Conservation (phyloP, 2,113 vertebrate species). For the Tragelaphus scriptus region DNA sequence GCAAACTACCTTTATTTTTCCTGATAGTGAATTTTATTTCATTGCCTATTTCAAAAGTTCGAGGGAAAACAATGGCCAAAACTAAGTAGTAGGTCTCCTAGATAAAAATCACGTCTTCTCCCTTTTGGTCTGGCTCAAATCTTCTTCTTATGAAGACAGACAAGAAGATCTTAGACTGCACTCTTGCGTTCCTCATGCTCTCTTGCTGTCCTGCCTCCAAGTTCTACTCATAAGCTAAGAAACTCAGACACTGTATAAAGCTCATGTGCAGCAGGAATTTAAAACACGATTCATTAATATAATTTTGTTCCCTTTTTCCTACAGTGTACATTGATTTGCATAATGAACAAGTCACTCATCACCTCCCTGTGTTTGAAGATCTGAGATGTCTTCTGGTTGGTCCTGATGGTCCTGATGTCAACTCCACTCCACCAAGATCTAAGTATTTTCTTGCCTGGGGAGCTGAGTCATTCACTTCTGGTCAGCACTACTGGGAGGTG, state of each 20-base stretch:
- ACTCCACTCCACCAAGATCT: neutral
- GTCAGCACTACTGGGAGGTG: neutral
- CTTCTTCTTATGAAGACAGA: neutral
- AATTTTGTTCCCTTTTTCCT: neutral
- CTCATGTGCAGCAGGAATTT: neutral
- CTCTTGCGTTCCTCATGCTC: neutral
- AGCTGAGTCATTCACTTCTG: neutral
- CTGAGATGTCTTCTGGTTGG: neutral
- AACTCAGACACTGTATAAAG: neutral
- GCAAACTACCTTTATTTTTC: neutral
- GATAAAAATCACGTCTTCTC: neutral
- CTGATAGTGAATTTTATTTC: neutral
- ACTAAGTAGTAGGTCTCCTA: neutral
- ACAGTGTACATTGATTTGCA: neutral
- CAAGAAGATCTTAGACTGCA: neutral
- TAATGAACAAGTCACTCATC: neutral
- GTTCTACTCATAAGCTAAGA: neutral
- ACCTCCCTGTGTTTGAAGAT: neutral
- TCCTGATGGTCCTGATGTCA: neutral
- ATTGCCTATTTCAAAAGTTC: neutral
- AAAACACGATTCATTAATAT: rapidly evolving
- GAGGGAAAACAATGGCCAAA: neutral
- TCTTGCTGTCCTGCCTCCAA: neutral
- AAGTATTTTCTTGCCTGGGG: neutral
- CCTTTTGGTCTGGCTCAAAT: neutral